Conservation (phyloP, 1,140 invertebrate species). For the Heterodera schachtii region DNA sequence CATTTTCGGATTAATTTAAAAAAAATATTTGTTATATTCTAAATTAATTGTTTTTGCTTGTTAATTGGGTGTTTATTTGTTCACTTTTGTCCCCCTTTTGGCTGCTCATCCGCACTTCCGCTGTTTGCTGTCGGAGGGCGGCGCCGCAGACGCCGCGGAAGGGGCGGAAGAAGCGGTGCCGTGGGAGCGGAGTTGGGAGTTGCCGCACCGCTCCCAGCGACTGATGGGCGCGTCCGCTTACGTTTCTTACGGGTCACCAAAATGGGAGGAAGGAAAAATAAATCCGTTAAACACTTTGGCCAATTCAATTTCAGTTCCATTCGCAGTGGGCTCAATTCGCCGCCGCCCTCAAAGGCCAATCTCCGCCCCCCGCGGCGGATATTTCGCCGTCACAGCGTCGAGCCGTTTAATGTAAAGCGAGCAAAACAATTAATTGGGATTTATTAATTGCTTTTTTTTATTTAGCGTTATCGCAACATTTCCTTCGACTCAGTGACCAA, state of each 20-base stretch:
- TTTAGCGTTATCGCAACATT: neutral
- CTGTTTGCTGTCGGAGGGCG: neutral
- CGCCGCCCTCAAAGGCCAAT: neutral
- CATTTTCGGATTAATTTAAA: too few species aligned
- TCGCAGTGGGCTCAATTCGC: neutral
- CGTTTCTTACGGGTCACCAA: neutral
- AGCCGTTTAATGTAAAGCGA: neutral
- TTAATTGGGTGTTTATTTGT: neutral
- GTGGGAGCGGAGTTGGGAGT: conserved; percentile 7
- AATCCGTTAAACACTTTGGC: neutral
- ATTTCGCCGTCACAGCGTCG: neutral
- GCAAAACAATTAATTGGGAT: neutral
- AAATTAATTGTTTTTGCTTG: too few species aligned
- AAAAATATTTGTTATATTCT: too few species aligned
- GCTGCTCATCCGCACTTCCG: neutral
- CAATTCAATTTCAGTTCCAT: neutral
- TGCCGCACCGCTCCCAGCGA: conserved; percentile 9
- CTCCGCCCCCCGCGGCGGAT: neutral
- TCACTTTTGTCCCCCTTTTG: neutral
- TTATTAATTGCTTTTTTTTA: neutral
- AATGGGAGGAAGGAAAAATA: too few species aligned
- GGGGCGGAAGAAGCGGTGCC: neutral
- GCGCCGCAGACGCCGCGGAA: neutral
- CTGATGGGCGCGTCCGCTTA: conserved; percentile 11
- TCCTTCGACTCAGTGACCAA: neutral